Conservation (phyloP, 2,888 invertebrate genomes). For the Tenthredo distinguenda region DNA sequence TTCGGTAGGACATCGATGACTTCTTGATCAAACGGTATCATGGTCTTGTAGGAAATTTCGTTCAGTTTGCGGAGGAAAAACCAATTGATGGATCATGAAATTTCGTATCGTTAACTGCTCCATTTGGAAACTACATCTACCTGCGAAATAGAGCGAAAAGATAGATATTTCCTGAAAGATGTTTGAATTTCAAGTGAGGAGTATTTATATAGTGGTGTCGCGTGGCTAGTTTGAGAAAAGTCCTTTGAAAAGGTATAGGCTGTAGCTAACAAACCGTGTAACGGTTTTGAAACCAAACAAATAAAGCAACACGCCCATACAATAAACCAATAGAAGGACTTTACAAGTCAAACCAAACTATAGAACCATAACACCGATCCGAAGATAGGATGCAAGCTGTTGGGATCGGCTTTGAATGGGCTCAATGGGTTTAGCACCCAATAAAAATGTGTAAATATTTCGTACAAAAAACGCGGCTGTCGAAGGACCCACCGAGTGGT, state of each 20-base stretch:
- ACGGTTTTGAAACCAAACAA: conserved; percentile 47
- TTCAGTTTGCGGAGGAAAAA: not conserved
- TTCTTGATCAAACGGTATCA: not conserved
- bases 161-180: not conserved
- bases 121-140: not conserved
- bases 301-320: conserved; percentile 54
- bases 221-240: conserved; percentile 59
- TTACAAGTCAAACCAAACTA: conserved; percentile 60
- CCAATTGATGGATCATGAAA: not conserved
- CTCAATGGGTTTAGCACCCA: conserved; percentile 74
- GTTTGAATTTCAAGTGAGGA: not conserved
- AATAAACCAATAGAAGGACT: conserved; percentile 58
- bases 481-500: conserved; percentile 51
- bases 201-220: conserved; percentile 58
- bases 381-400: conserved; percentile 57
- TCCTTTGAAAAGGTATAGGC: conserved; percentile 3
- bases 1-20: not conserved
- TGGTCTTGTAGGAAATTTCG: not conserved
- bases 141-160: not conserved
- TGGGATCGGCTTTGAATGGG: conserved; percentile 54
- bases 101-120: not conserved
- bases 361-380: conserved; percentile 59
- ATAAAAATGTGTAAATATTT: conserved; percentile 75
- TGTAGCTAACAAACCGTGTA: conserved; percentile 47
- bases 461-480: conserved; percentile 66